A percentile compares a stretch with the other conserved stretches of the same genome.
These are phyloP conservation scores for Halcyon senegalensis DNA, from an alignment of 2,113 vertebrate species.

Conservation along the genomic window DNA sequence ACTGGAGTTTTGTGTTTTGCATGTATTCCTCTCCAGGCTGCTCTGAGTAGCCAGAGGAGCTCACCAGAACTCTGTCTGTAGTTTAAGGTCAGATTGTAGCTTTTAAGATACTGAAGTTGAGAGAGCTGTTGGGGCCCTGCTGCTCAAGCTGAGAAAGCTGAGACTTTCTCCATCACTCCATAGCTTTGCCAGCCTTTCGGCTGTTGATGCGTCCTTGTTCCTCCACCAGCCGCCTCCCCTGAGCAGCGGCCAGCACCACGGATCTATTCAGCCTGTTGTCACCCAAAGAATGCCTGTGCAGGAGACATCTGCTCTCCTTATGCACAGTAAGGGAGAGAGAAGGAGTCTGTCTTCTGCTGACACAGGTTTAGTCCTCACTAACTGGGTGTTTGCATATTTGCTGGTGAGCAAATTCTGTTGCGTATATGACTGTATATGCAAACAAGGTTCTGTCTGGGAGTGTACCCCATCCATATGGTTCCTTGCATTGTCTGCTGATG, in stretches of 20 bases:
- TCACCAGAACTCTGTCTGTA: constrained; percentile 20
- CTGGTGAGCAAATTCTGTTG: neutral
- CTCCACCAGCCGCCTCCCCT: neutral
- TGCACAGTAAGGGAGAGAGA: neutral
- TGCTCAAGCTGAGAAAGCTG: neutral
- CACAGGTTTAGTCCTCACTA: neutral
- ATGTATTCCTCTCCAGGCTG: constrained; percentile 23
- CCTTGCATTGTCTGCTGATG: neutral
- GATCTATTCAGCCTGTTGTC: neutral
- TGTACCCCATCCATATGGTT: neutral
- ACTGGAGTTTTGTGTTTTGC: constrained; percentile 38
- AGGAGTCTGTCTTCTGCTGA: neutral
- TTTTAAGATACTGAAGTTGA: neutral
- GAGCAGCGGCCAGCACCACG: neutral
- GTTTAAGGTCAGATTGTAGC: neutral
- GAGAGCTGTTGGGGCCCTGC: neutral
- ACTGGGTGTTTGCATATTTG: neutral
- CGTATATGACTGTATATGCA: constrained; percentile 42
- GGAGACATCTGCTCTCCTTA: constrained; percentile 44
- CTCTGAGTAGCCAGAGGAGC: neutral
- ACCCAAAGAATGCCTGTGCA: neutral
- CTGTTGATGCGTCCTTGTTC: neutral
- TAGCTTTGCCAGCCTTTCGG: accelerated
- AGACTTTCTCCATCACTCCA: neutral
- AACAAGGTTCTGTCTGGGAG: neutral